These are phyloP conservation scores for Apodemus sylvaticus DNA, from an alignment of 2,113 vertebrate species.

Conservation along the genomic window DNA sequence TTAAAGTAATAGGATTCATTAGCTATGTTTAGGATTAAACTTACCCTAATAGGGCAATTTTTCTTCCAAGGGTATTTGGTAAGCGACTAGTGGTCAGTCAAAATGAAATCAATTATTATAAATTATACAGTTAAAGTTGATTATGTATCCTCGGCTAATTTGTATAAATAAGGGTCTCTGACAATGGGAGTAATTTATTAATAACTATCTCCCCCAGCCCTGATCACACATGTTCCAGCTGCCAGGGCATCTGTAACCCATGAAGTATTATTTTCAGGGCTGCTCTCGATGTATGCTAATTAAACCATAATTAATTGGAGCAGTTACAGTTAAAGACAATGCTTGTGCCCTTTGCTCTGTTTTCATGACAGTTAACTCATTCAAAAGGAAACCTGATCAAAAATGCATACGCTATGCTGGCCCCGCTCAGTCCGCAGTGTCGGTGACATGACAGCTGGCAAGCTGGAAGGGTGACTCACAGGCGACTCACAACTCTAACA, in stretches of 20 bases:
- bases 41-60: constrained; percentile 99
- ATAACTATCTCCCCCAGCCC: constrained; percentile 94
- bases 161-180: constrained; percentile 96
- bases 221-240: constrained; percentile 87
- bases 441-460: constrained; percentile 93
- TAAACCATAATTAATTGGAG: constrained; percentile 98
- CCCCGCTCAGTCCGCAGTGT: constrained; percentile 87
- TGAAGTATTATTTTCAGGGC: constrained; percentile 94
- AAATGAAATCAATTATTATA: constrained; percentile 99
- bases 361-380: constrained; percentile 93
- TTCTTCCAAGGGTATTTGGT: constrained; percentile 93
- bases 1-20: constrained; percentile 97
- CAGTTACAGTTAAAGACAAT: constrained; percentile 94
- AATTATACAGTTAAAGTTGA: constrained; percentile 97
- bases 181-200: constrained; percentile 95
- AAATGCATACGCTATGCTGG: constrained; percentile 90
- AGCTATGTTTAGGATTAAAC: constrained; percentile 99
- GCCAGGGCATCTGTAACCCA: constrained; percentile 91
- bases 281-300: constrained; percentile 94
- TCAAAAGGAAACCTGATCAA: constrained; percentile 97
- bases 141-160: constrained; percentile 96
- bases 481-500: background rate
- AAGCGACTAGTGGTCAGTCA: constrained; percentile 93
- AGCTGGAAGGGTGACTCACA: constrained; percentile 42
- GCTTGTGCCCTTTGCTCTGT: constrained; percentile 92